A percentile compares a stretch with the other conserved stretches of the same genome.
These are phyloP conservation scores for Ispidina lecontei DNA, from an alignment of 2,797 vertebrate genomes.

Conservation along the genomic window DNA sequence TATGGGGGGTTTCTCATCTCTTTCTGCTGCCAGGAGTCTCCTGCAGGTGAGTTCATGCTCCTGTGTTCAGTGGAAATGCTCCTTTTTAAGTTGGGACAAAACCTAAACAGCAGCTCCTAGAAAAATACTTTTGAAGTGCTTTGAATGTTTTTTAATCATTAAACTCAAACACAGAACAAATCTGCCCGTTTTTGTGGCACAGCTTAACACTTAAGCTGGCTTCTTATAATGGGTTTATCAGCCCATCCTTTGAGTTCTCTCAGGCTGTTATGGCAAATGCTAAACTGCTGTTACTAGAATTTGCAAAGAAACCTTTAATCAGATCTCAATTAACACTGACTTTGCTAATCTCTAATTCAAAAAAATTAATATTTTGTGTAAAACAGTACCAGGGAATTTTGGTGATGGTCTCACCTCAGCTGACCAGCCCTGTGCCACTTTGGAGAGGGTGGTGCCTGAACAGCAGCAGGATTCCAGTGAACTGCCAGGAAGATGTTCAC, in stretches of 20 bases:
- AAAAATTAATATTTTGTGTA: background rate
- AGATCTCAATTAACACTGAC: background rate
- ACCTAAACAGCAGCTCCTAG: background rate
- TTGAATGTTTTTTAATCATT: background rate
- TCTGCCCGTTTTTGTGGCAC: background rate
- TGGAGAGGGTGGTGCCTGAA: background rate
- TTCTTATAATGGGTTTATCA: background rate
- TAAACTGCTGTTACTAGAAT: background rate
- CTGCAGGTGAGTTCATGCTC: background rate
- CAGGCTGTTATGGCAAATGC: background rate
- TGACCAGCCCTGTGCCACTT: background rate
- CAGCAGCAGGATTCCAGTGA: background rate
- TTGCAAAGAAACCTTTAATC: background rate
- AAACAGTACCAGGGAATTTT: background rate
- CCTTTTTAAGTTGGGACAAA: background rate
- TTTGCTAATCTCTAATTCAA: background rate
- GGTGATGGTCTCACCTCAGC: background rate
- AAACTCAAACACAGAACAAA: background rate
- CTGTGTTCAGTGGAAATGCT: background rate
- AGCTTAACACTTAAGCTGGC: background rate
- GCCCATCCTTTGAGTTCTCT: background rate
- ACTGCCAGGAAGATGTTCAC: fast-evolving
- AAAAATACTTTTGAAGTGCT: background rate
- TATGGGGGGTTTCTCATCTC: background rate
- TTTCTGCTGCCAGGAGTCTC: background rate